phyloP scores from a whole-genome alignment of 92 coral and sea anemone species.

The Hydrozoanthus gracilis region DNA sequence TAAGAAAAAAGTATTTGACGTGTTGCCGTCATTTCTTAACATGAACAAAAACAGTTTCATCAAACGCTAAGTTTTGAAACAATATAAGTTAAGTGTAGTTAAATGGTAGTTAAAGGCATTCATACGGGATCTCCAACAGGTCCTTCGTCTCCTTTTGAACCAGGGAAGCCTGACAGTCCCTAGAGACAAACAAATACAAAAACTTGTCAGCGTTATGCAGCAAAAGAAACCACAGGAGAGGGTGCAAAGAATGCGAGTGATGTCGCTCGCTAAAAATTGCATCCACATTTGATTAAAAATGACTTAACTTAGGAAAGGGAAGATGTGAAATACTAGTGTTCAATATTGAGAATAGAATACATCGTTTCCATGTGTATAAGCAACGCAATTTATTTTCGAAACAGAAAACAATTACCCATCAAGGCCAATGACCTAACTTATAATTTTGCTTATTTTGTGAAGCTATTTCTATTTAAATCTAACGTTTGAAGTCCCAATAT shows the following conservation, averaged over 20 bases:
- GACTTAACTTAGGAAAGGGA: not conserved
- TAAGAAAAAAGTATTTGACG: no score
- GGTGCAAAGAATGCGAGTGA: not conserved
- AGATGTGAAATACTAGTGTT: not conserved
- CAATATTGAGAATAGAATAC: not conserved
- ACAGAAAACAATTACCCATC: no score
- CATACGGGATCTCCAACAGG: constrained; percentile 59
- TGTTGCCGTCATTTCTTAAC: no score
- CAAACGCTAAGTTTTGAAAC: not conserved
- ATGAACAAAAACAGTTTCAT: no score
- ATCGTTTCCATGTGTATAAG: no score
- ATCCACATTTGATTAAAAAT: not conserved
- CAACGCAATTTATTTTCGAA: no score
- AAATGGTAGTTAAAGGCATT: not conserved
- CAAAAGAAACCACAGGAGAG: not conserved
- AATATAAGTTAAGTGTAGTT: not conserved
- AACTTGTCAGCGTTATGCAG: not conserved
- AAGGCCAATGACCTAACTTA: no score
- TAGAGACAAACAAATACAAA: constrained; percentile 9
- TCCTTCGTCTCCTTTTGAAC: constrained; percentile 94
- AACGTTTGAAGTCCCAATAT: no score
- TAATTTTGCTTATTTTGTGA: no score
- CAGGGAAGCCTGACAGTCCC: constrained; percentile 87
- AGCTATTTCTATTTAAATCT: no score
- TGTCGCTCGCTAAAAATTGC: not conserved